These are phyloP conservation scores for Cristatella mucedo DNA, from an alignment of 2,888 invertebrate genomes.

Conservation along the genomic window DNA sequence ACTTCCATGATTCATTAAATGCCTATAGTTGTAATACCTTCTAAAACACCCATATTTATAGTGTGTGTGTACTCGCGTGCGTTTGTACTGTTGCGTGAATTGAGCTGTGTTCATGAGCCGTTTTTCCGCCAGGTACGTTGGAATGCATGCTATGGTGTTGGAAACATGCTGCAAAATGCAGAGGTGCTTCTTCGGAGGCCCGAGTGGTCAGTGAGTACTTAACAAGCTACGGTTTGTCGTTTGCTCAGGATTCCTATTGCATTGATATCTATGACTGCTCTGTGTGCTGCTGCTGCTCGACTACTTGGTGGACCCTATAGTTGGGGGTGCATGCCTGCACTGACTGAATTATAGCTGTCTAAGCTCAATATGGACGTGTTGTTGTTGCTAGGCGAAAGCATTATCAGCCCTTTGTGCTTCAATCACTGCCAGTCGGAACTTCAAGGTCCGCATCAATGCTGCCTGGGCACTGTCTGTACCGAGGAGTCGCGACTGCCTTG, in stretches of 20 bases:
- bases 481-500: slow-evolving; percentile 52
- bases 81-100: no score
- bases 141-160: slow-evolving; percentile 78
- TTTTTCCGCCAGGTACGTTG: slow-evolving; percentile 66
- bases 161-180: slow-evolving; percentile 52
- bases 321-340: no score
- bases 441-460: slow-evolving; percentile 77
- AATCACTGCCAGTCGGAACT: slow-evolving; percentile 58
- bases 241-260: background rate
- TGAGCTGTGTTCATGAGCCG: no score
- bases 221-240: background rate
- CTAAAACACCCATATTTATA: no score
- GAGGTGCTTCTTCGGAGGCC: slow-evolving; percentile 36
- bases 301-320: no score
- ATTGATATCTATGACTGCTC: background rate
- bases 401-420: slow-evolving; percentile 49
- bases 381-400: no score
- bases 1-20: no score
- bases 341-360: no score
- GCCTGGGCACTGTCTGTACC: slow-evolving; percentile 52
- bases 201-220: slow-evolving; percentile 44
- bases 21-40: no score
- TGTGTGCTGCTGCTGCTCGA: no score
- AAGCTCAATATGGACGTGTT: no score
- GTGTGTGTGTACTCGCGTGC: no score